Conservation (phyloP, 1,140 invertebrate genomes). For the Musca domestica region DNA sequence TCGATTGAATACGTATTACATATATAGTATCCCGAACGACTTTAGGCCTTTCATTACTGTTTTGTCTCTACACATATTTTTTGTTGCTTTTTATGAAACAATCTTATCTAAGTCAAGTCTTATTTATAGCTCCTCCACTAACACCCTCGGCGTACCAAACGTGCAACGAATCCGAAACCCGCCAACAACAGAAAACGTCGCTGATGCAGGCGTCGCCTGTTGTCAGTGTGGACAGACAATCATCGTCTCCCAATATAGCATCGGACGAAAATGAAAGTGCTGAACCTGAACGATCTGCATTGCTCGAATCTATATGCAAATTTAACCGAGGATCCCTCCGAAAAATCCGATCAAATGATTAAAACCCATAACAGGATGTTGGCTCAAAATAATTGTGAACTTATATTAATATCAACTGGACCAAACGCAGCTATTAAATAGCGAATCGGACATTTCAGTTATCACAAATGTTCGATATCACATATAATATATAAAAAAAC, state of each 20-base stretch:
- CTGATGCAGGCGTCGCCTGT: conserved; percentile 17
- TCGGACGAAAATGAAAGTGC: conserved; percentile 44
- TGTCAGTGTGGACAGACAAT: conserved; percentile 40
- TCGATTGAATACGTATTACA: no score
- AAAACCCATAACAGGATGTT: conserved; percentile 2
- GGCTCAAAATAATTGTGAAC: no score
- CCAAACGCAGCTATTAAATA: not conserved
- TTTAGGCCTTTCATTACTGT: no score
- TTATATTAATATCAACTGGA: not conserved
- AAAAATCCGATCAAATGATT: conserved; percentile 56
- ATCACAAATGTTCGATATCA: not conserved
- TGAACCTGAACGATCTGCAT: conserved; percentile 59
- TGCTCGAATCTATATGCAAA: conserved; percentile 67
- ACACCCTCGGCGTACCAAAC: conserved; percentile 25
- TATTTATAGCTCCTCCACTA: conserved; percentile 28
- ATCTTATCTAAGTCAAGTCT: no score
- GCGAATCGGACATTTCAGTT: not conserved
- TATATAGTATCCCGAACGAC: no score
- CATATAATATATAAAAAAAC: no score
- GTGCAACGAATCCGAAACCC: conserved; percentile 15
- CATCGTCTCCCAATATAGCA: conserved; percentile 40
- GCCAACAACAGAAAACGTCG: conserved; percentile 29
- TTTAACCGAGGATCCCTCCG: conserved; percentile 66
- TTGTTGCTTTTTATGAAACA: no score
- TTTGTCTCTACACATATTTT: no score